Evolutionary conservation across 2,797 vertebrate species (phyloP).

Genomic region (Crax fasciolata): DNA sequence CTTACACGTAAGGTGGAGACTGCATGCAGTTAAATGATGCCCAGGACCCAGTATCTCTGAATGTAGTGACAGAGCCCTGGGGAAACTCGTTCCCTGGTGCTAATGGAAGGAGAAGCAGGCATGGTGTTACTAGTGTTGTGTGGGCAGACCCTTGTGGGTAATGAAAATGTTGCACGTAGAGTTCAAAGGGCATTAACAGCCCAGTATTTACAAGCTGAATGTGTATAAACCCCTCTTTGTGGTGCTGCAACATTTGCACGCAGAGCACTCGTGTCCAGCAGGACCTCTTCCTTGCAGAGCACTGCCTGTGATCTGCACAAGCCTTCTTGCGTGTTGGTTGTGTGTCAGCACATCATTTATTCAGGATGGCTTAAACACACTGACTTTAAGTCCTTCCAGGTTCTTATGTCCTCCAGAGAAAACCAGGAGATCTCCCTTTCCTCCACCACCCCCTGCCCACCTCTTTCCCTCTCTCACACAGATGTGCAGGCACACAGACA

Average conservation of each 20-base stretch:
- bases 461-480: background rate
- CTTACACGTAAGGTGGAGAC: background rate
- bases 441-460: background rate
- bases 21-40: fast-evolving
- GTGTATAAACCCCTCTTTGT: background rate
- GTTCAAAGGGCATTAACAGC: background rate
- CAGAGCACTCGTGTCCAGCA: background rate
- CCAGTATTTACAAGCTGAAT: background rate
- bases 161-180: background rate
- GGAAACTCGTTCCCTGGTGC: background rate
- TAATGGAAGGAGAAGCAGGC: background rate
- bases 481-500: fast-evolving
- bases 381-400: background rate
- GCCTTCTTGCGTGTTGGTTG: fast-evolving
- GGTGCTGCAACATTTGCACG: background rate
- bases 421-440: background rate
- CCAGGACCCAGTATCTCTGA: background rate
- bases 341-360: background rate
- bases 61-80: fast-evolving
- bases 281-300: background rate
- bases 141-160: background rate
- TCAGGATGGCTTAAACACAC: fast-evolving
- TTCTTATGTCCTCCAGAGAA: background rate
- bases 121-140: background rate
- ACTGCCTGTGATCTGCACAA: background rate